Conservation (phyloP, 2,888 invertebrate genomes). For the Xestia rhomboidea region DNA sequence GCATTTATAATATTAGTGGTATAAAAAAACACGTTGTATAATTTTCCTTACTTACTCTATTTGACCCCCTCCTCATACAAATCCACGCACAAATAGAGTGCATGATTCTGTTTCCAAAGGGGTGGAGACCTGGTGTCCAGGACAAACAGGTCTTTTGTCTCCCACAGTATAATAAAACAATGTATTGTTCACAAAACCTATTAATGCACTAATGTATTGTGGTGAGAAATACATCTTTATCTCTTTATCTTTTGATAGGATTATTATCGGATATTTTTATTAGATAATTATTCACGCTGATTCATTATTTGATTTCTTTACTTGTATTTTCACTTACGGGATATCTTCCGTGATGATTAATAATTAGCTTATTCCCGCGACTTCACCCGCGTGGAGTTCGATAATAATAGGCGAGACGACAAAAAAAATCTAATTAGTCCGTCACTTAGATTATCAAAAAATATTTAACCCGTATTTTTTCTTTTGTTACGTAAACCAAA, state of each 20-base stretch:
- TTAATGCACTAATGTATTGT: neutral
- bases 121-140: neutral
- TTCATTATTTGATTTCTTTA: too few relatives aligned
- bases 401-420: too few relatives aligned
- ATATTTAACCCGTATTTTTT: too few relatives aligned
- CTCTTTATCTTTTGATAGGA: neutral
- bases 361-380: too few relatives aligned
- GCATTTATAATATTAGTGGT: too few relatives aligned
- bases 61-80: neutral
- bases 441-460: too few relatives aligned
- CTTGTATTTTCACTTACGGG: too few relatives aligned
- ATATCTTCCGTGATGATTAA: too few relatives aligned
- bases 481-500: too few relatives aligned
- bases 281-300: neutral
- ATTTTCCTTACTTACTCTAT: neutral
- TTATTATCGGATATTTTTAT: neutral
- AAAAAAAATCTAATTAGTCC: too few relatives aligned
- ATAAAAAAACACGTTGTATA: neutral
- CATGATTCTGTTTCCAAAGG: neutral
- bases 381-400: too few relatives aligned
- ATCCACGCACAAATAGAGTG: neutral
- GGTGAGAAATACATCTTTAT: neutral
- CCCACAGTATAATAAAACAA: neutral
- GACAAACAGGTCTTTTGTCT: neutral
- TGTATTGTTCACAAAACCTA: neutral